Base-by-base conservation (phyloP, 2,888 invertebrate genomes). In the Nipponacmea schrenckii region DNA sequence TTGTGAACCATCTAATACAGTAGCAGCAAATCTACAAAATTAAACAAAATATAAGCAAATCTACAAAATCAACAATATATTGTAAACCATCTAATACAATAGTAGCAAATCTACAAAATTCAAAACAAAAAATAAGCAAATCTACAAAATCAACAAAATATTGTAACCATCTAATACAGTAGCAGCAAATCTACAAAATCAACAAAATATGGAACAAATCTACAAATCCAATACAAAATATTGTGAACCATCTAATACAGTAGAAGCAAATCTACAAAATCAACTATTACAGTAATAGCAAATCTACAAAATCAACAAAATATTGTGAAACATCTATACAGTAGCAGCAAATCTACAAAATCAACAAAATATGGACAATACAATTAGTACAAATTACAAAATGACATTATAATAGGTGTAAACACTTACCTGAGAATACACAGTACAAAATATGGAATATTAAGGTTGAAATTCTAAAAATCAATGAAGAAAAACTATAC, bases 151-250 rank as follows among this genome's bases (percentile, higher is more conserved):
- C 39, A 39, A 92, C 91, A 85, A 91, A 91, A 82, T 92, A 92
- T 76, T 90, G 79, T 68, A 88, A 10, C 91, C 91, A 83, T 90
- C 90, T 73, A 84, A 82, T 76, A 88, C 87, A 39, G 10, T 39
- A 39, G 7, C 10, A 39, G 39, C 39, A 39, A 39, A 39, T 39
- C 39, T 39, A 39, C 39, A 39, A 39, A 39, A 39, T 39, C 10
- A 39, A 7, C 8, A 85, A 91, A 91, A 82, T 92, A 92, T 76
- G n/a, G n/a, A n/a, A n/a, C n/a, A n/a, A n/a, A n/a, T n/a, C n/a
- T n/a, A n/a, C n/a, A n/a, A n/a, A n/a, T n/a, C n/a, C n/a, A 92
- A 87, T 63, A 92, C 91, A 85, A 91, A 91, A 82, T 92, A 92
- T 76, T 90, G 80, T 68, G 89, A 88, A 10, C 91, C 91, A 83